Conservation (phyloP, 2,113 vertebrate genomes). For the Glaucidium brasilianum region DNA sequence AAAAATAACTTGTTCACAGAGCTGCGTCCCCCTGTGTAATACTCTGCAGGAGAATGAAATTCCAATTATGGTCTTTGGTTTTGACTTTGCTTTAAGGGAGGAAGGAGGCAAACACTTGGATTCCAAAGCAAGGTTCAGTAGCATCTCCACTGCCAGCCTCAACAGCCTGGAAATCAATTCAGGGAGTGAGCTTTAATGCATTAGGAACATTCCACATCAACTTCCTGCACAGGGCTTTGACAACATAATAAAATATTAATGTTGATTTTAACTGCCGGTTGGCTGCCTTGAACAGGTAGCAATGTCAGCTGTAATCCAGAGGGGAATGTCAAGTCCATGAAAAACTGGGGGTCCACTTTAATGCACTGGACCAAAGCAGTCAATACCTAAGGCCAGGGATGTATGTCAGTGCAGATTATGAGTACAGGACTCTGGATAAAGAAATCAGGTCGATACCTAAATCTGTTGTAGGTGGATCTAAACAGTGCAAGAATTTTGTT, state of each 20-base stretch:
- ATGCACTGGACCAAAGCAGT: not conserved
- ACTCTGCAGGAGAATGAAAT: not conserved
- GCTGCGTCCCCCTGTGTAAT: not conserved
- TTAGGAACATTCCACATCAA: not conserved
- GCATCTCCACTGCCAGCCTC: not conserved
- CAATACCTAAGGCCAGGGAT: accelerated
- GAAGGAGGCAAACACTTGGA: not conserved
- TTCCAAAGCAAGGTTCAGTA: not conserved
- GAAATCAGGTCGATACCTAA: accelerated
- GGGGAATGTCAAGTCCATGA: not conserved
- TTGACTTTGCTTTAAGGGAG: not conserved
- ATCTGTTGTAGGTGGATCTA: not conserved
- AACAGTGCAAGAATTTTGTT: accelerated
- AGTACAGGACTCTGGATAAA: not conserved
- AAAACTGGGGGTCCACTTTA: not conserved
- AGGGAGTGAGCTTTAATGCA: not conserved
- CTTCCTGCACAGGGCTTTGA: not conserved
- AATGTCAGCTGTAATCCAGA: not conserved
- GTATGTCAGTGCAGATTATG: not conserved
- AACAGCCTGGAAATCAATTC: not conserved
- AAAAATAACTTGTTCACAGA: not conserved
- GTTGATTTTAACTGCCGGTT: not conserved
- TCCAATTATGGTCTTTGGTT: not conserved
- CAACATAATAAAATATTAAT: not conserved
- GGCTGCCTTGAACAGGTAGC: not conserved